phyloP scores from a whole-genome alignment of 2,113 vertebrate species.

The Pterocles orientalis region DNA sequence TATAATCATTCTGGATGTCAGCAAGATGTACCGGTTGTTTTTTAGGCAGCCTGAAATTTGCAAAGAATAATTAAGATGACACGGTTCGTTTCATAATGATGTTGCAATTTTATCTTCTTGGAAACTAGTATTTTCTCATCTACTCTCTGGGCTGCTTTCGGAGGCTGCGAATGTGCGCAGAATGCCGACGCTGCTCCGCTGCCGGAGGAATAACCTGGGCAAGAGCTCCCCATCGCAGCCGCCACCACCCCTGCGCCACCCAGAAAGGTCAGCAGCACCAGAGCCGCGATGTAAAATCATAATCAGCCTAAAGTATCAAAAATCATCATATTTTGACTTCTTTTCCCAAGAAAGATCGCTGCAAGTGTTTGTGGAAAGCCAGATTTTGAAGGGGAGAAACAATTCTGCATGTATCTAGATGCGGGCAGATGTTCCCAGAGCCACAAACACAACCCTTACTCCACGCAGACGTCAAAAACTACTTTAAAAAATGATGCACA shows the following conservation, averaged over 20 bases:
- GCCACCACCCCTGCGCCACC: rapidly evolving
- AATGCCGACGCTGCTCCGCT: background rate
- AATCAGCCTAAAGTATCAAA: background rate
- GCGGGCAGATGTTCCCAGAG: background rate
- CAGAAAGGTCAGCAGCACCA: background rate
- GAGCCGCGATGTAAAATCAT: rapidly evolving
- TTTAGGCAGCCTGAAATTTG: rapidly evolving
- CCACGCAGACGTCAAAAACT: rapidly evolving
- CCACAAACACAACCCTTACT: background rate
- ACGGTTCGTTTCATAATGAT: rapidly evolving
- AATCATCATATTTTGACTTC: rapidly evolving
- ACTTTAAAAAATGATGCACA: rapidly evolving
- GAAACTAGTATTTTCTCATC: rapidly evolving
- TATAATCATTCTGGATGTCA: background rate
- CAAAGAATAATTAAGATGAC: background rate
- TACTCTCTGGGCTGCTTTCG: background rate
- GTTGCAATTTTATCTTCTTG: background rate
- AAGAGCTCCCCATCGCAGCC: background rate
- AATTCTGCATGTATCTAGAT: rapidly evolving
- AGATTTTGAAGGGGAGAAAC: rapidly evolving
- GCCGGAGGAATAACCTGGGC: rapidly evolving
- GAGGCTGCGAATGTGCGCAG: background rate
- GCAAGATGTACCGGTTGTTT: background rate
- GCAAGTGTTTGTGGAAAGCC: background rate
- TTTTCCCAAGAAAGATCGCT: background rate